Percentiles rank a stretch among this genome's conserved stretches.
phyloP scores from a whole-genome alignment of 2,888 invertebrate species.

The Amiota minor region DNA sequence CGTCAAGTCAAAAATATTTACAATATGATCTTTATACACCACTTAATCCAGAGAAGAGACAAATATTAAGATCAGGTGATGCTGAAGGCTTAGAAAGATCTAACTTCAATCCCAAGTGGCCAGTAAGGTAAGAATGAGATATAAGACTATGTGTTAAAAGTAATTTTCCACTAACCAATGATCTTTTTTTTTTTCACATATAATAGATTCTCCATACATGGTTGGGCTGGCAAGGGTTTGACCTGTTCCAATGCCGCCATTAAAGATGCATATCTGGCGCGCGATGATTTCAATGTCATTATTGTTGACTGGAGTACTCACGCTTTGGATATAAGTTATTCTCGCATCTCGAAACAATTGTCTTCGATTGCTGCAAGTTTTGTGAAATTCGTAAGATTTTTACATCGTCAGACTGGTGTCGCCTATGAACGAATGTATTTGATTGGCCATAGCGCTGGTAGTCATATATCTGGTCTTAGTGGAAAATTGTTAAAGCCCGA shows the following conservation, averaged over 20 bases:
- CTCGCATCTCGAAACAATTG: conserved; percentile 61
- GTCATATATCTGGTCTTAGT: conserved; percentile 68
- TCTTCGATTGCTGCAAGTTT: conserved; percentile 59
- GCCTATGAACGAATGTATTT: conserved; percentile 59
- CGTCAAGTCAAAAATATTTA: conserved; percentile 49
- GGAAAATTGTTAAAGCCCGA: conserved; percentile 59
- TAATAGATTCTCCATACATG: conserved; percentile 62
- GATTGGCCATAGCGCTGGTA: conserved; percentile 73
- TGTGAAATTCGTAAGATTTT: conserved; percentile 62
- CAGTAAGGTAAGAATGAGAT: conserved; percentile 57
- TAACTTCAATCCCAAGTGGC: conserved; percentile 66
- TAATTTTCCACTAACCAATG: neutral
- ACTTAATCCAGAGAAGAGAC: conserved; percentile 54
- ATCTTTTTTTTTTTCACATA: neutral
- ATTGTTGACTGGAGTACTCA: conserved; percentile 69
- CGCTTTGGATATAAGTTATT: conserved; percentile 61
- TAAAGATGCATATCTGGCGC: conserved; percentile 65
- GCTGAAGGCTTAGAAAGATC: conserved; percentile 52
- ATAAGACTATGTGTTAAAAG: neutral
- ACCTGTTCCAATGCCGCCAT: conserved; percentile 67
- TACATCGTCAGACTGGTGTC: conserved; percentile 58
- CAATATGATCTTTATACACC: conserved; percentile 67
- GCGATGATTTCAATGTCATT: conserved; percentile 66
- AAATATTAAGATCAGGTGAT: conserved; percentile 56
- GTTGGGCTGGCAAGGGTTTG: conserved; percentile 65